These are phyloP conservation scores for Ericerus pela DNA, from an alignment of 1,140 invertebrate genomes.

Conservation along the genomic window DNA sequence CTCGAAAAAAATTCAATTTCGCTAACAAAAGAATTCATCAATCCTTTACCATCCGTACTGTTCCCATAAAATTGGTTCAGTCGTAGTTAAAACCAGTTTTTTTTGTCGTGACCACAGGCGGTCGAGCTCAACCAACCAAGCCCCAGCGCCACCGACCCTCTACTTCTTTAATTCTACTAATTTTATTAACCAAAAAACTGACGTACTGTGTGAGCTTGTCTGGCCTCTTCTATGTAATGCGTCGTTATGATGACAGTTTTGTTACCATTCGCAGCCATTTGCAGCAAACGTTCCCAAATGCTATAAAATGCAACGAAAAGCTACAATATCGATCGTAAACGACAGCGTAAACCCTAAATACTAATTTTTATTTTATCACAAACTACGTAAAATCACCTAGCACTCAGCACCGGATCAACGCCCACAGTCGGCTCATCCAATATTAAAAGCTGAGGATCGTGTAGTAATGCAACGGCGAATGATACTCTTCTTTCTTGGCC, in stretches of 20 bases:
- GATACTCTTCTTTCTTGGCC: slow-evolving; percentile 78
- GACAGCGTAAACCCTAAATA: not conserved
- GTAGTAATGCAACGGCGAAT: slow-evolving; percentile 68
- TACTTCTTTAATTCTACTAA: too few species aligned
- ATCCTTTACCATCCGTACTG: too few species aligned
- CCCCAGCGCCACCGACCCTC: too few species aligned
- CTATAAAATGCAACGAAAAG: slow-evolving; percentile 32
- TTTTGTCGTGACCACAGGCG: too few species aligned
- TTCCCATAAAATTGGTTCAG: too few species aligned
- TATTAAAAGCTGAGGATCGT: slow-evolving; percentile 73
- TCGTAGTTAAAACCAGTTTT: too few species aligned
- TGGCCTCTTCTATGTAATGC: slow-evolving; percentile 89
- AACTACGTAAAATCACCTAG: slow-evolving; percentile 17
- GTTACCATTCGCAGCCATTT: slow-evolving; percentile 48
- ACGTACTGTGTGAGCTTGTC: slow-evolving; percentile 57
- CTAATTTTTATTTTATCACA: not conserved
- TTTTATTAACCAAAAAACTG: too few species aligned
- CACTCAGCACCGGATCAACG: slow-evolving; percentile 71
- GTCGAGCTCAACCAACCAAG: too few species aligned
- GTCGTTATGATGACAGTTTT: slow-evolving; percentile 77
- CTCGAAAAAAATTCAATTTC: too few species aligned
- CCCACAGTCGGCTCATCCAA: slow-evolving; percentile 87
- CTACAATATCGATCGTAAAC: not conserved
- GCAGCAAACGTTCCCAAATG: slow-evolving; percentile 76
- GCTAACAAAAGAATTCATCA: too few species aligned